Evolutionary conservation across 2,797 vertebrate genomes (phyloP), one percentile per base, ranked within the genome.

Genomic region (Gambelia wislizenii): DNA sequence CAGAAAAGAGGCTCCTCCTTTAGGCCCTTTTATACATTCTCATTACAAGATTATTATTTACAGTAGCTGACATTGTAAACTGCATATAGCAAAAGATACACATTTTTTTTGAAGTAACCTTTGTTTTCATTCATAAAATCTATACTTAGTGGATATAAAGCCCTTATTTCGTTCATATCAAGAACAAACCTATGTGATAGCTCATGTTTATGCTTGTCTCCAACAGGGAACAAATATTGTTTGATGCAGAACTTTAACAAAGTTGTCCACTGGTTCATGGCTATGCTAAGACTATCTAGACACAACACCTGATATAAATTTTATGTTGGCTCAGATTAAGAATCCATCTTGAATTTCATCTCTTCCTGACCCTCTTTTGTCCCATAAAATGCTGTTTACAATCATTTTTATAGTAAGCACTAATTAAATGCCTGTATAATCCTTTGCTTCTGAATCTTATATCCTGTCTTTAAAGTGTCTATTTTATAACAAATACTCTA

Each of bases 51-150:
- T 81, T 74, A 56, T 69, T 47, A 49, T 70, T n/a, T 22, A n/a
- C 20, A 16, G 22, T 72, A 2, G 47, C 13, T 39, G 70, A 36
- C 27, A 30, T 75, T 44, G 33, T 75, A 20, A 56, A 10, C 47
- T 72, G 33, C 47, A 42, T 47, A 36, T 75, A 69, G 10, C 44
- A 7, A 18, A 52, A 20, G 36, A 25, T 67, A 27, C 49, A 81
- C 72, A 76, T 83, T 52, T 49, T 27, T 30, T 14, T 47, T 49
- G 47, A 70, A 83, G 1, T 25, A 7, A 77, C n/a, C n/a, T n/a
- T n/a, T n/a, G n/a, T 39, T 76, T n/a, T 30, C 27, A 44, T 87
- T 87, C 59, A 84, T 84, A 67, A 84, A 84, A 79, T 56, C 5
- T 70, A 59, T 56, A 39, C 10, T 56, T 78, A 79, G 52, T 67